Evolutionary conservation across 2,113 vertebrate species (phyloP).

Genomic region (Oncorhynchus nerka): DNA sequence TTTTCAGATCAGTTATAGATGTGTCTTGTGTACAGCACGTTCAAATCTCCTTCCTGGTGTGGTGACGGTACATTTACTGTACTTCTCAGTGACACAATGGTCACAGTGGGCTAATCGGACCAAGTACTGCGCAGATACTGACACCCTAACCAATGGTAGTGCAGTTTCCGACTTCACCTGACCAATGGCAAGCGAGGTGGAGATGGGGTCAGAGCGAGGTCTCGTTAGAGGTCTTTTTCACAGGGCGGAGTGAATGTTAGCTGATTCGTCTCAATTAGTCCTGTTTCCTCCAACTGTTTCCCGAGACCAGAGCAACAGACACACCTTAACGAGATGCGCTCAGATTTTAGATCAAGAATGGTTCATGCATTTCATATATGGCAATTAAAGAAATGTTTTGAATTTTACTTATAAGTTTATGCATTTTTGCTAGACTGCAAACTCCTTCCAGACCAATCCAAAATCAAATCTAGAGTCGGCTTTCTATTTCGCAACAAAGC

Average conservation of each 20-base stretch:
- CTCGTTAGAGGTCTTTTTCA: background rate
- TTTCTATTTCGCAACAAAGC: too few species aligned
- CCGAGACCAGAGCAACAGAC: background rate
- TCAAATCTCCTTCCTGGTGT: background rate
- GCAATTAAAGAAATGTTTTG: background rate
- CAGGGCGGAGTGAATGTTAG: background rate
- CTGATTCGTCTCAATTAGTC: background rate
- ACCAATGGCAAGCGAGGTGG: background rate
- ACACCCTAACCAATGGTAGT: background rate
- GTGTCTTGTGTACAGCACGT: background rate
- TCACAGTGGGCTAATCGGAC: background rate
- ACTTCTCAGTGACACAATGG: background rate
- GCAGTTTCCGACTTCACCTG: background rate
- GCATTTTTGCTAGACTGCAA: background rate
- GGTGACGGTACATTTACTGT: background rate
- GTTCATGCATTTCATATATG: background rate
- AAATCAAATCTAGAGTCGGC: too few species aligned
- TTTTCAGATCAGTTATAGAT: background rate
- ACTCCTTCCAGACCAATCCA: too few species aligned
- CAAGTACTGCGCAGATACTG: background rate
- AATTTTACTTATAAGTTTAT: background rate
- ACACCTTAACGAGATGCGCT: constrained; percentile 47
- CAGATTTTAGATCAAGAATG: constrained; percentile 13
- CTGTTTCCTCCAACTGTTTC: background rate
- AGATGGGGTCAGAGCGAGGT: background rate